A percentile compares a stretch with the other conserved stretches of the same genome.
phyloP scores from a whole-genome alignment of 2,888 invertebrate genomes.

The Synergus laeviventris region DNA sequence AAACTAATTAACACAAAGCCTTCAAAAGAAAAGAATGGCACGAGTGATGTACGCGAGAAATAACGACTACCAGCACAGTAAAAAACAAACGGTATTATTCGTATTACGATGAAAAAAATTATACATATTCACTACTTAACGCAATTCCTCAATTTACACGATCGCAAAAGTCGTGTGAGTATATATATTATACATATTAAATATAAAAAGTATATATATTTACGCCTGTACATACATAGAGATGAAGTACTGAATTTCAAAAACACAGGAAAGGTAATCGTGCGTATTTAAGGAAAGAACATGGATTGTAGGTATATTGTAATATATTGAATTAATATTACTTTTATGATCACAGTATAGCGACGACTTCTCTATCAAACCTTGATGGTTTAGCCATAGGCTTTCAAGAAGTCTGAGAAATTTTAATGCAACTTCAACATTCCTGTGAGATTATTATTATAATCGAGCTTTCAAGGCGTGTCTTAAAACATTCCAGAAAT shows the following conservation, averaged over 20 bases:
- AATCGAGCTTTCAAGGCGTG: not conserved
- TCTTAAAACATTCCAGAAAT: not conserved
- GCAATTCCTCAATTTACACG: conserved; percentile 9
- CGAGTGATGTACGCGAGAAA: not conserved
- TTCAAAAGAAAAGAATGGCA: not conserved
- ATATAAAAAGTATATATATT: conserved; percentile 55
- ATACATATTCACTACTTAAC: not conserved
- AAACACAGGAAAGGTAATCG: conserved; percentile 46
- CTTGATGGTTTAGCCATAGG: not conserved
- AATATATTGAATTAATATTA: conserved; percentile 58
- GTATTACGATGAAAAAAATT: not conserved
- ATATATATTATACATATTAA: conserved; percentile 30
- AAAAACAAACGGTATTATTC: not conserved
- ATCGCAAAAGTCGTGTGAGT: not conserved
- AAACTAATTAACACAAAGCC: not conserved
- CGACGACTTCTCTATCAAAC: not conserved
- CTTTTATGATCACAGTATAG: not conserved
- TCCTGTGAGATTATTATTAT: conserved; percentile 1
- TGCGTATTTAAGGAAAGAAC: conserved; percentile 44
- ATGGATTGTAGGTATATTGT: conserved; percentile 61
- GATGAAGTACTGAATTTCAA: conserved; percentile 39
- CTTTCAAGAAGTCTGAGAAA: not conserved
- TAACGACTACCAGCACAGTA: not conserved
- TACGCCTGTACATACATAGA: conserved; percentile 52
- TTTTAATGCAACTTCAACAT: not conserved